These are phyloP conservation scores for Drosophila asahinai DNA, from an alignment of 1,140 invertebrate species.

Conservation along the genomic window DNA sequence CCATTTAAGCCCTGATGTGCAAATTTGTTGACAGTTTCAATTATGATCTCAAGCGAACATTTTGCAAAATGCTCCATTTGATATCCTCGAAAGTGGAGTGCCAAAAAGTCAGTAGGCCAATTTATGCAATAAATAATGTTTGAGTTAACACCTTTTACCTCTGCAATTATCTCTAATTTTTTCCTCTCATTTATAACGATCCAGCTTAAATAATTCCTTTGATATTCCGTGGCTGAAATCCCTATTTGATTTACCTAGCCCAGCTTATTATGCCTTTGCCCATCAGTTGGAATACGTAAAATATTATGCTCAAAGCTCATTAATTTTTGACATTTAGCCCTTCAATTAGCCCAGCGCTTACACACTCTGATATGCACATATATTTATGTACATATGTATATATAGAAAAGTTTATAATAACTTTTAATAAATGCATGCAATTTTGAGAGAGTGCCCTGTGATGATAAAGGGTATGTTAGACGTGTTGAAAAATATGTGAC, in stretches of 20 bases:
- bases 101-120: too few species aligned
- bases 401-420: slow-evolving; percentile 15
- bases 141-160: too few species aligned
- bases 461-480: not conserved
- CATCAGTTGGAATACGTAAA: not conserved
- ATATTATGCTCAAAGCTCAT: slow-evolving; percentile 17
- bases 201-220: not conserved
- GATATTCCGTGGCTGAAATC: not conserved
- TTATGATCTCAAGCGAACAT: slow-evolving; percentile 41
- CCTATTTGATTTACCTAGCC: slow-evolving; percentile 4
- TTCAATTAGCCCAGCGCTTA: slow-evolving; percentile 19
- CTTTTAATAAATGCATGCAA: slow-evolving; percentile 21
- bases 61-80: not conserved
- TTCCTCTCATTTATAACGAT: too few species aligned
- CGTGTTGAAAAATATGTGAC: not conserved
- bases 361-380: not conserved
- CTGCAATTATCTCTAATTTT: too few species aligned
- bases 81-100: too few species aligned
- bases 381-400: not conserved
- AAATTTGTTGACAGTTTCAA: slow-evolving; percentile 70
- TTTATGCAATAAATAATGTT: too few species aligned
- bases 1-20: slow-evolving; percentile 49
- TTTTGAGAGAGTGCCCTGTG: not conserved
- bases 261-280: slow-evolving; percentile 11
- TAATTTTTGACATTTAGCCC: slow-evolving; percentile 24